Conservation (phyloP, 2,113 vertebrate genomes). For the Egretta garzetta region DNA sequence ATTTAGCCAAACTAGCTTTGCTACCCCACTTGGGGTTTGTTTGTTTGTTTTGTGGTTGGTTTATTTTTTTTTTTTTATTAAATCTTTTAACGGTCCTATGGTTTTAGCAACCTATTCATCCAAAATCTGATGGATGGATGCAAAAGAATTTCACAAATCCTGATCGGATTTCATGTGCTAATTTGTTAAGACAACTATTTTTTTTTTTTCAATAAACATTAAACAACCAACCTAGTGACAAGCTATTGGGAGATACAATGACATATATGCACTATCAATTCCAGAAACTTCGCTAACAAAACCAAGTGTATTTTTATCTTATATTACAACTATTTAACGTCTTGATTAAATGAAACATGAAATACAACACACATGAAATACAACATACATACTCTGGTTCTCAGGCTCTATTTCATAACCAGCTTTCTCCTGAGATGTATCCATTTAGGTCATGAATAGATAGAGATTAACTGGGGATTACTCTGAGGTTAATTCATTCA, state of each 20-base stretch:
- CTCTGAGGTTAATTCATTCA: conserved; percentile 22
- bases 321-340: neutral
- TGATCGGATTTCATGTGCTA: neutral
- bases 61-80: neutral
- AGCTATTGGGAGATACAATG: neutral
- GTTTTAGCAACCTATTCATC: neutral
- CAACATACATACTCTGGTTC: neutral
- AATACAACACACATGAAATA: neutral
- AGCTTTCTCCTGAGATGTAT: conserved; percentile 4
- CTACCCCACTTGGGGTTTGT: fast-evolving
- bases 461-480: conserved; percentile 14
- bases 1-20: neutral
- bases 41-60: neutral
- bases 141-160: neutral
- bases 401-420: neutral
- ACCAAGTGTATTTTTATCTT: neutral
- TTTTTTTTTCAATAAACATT: neutral
- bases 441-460: neutral
- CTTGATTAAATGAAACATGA: conserved; percentile 10
- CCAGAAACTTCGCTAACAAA: neutral
- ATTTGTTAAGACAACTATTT: neutral
- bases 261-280: neutral
- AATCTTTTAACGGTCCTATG: neutral
- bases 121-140: neutral
- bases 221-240: neutral